Percentiles rank a stretch among this genome's conserved stretches.
Conservation (phyloP, 2,888 invertebrate species). For the Plagodis dolabraria region DNA sequence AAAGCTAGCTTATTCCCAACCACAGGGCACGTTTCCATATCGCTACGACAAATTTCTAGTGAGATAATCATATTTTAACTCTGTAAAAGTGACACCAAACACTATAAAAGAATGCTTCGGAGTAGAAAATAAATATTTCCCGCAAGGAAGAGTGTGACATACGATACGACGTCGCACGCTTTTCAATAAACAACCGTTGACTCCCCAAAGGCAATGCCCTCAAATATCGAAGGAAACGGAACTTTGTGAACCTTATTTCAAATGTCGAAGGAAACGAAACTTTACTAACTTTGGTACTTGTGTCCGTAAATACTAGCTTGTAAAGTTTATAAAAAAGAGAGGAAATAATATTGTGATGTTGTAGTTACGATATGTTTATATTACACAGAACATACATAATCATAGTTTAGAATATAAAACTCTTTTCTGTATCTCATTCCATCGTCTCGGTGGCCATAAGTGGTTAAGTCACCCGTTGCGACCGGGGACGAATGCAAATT, state of each 20-base stretch:
- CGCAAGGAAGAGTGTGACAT: constrained; percentile 38
- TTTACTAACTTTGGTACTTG: constrained; percentile 6
- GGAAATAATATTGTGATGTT: no score
- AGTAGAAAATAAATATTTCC: constrained; percentile 49
- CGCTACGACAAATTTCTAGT: no score
- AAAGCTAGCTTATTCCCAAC: no score
- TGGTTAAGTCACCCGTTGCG: no score
- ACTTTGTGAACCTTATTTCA: constrained; percentile 13
- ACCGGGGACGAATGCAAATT: no score
- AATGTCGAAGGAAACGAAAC: constrained; percentile 17
- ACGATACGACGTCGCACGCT: constrained; percentile 43
- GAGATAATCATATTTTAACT: constrained; percentile 5
- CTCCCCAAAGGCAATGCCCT: constrained; percentile 32
- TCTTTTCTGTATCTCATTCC: no score
- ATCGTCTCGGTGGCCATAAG: no score
- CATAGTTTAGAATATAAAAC: no score
- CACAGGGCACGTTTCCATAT: no score
- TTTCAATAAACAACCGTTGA: constrained; percentile 50
- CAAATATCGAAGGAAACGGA: constrained; percentile 17
- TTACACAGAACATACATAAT: no score
- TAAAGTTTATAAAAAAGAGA: no score
- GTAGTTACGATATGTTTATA: no score
- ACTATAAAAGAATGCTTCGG: constrained; percentile 34
- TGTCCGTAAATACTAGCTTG: background rate
- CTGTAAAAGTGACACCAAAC: constrained; percentile 25